Conservation (phyloP, 2,113 vertebrate genomes). For the Charina bottae region DNA sequence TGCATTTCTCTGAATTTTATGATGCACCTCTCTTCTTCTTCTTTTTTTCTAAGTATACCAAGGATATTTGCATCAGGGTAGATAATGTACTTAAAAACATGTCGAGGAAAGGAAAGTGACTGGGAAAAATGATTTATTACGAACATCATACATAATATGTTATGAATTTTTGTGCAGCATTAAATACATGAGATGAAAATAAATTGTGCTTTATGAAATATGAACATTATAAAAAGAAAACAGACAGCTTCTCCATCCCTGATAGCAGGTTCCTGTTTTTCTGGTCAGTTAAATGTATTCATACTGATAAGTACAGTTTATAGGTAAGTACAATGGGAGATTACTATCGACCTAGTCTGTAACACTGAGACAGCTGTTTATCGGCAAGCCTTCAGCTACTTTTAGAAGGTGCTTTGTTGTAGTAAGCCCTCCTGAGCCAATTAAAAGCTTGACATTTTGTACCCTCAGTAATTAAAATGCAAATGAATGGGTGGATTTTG, state of each 20-base stretch:
- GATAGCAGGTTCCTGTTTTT: background rate
- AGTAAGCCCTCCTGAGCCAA: conserved; percentile 67
- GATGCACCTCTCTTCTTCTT: background rate
- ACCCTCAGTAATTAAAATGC: conserved; percentile 75
- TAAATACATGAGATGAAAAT: background rate
- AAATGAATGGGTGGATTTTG: conserved; percentile 74
- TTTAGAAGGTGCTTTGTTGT: conserved; percentile 63
- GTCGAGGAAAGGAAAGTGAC: background rate
- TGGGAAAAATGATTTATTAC: background rate
- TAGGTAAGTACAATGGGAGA: conserved; percentile 21
- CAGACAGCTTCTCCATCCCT: background rate
- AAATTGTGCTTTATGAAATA: background rate
- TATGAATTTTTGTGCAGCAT: background rate
- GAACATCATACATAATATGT: background rate
- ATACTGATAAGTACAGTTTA: background rate
- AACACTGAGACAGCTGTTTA: conserved; percentile 49
- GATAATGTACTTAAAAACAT: background rate
- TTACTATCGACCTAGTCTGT: conserved; percentile 45
- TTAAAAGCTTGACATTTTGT: conserved; percentile 77
- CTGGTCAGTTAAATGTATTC: conserved; percentile 3
- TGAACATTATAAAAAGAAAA: background rate
- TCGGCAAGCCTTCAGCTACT: conserved; percentile 42
- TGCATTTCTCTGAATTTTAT: background rate
- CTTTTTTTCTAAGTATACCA: background rate
- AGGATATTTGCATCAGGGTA: background rate